Percentiles rank a stretch among this genome's conserved stretches.
These are phyloP conservation scores for Cardiocondyla obscurior DNA, from an alignment of 1,140 invertebrate species.

Conservation along the genomic window DNA sequence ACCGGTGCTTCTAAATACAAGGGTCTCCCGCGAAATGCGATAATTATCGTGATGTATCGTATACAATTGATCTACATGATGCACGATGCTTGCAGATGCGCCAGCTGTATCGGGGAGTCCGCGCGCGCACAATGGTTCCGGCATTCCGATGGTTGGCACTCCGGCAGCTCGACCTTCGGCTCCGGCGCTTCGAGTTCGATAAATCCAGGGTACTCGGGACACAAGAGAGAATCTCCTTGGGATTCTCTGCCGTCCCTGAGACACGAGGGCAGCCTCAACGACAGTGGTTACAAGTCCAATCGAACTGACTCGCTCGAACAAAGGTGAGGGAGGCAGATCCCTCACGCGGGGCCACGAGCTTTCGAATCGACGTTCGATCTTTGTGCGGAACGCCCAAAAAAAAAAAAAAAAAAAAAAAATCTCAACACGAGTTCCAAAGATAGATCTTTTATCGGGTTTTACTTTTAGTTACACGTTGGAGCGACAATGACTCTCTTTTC, in stretches of 20 bases:
- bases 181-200: slow-evolving; percentile 84
- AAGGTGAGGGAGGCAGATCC: slow-evolving; percentile 84
- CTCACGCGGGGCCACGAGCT: not conserved
- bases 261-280: slow-evolving; percentile 92
- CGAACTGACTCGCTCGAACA: slow-evolving; percentile 93
- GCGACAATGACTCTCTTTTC: not conserved
- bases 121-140: slow-evolving; percentile 93
- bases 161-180: slow-evolving; percentile 89
- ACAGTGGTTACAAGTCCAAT: slow-evolving; percentile 93
- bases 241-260: slow-evolving; percentile 92
- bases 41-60: not conserved
- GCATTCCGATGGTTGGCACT: slow-evolving; percentile 94
- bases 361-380: not conserved
- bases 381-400: not conserved
- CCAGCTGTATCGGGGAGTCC: slow-evolving; percentile 93
- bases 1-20: slow-evolving; percentile 13
- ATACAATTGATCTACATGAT: not conserved
- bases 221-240: slow-evolving; percentile 91
- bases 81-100: slow-evolving; percentile 86
- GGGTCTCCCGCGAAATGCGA: not conserved
- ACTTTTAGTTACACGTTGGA: not conserved
- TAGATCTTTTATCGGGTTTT: slow-evolving; percentile 10
- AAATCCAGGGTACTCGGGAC: slow-evolving; percentile 80
- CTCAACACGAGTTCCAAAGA: not conserved
- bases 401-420: too few relatives aligned